Evolutionary conservation across 2,888 invertebrate species (phyloP), one percentile per base, ranked within the genome.

Genomic region (Drosophila ustulata): DNA sequence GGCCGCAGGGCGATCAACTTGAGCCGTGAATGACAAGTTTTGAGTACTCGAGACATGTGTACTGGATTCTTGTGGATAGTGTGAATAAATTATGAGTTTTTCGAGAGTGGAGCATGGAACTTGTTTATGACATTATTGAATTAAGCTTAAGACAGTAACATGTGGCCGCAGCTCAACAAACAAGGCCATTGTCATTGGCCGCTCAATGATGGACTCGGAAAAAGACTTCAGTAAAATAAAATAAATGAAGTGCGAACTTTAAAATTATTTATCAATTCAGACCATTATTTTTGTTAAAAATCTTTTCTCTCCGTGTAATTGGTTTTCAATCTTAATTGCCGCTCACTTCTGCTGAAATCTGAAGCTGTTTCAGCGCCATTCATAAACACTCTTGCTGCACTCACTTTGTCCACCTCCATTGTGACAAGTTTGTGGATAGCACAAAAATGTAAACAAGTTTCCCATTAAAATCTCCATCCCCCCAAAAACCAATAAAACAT

Each of bases 71-170:
- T 61, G 41, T 62, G 41, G 43, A 34, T 41, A 47, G 58, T 55
- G 49, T 68, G 65, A 46, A 69, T 74, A 69, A 65, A 69, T 78
- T 74, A 66, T 63, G 72, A 71, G 47, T 61, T 41, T 41, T 41
- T 13, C 18, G 39, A 18, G 39, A 41, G 39, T 6, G 39, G 39
- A 7, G 39, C 39, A 41, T 71, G 71, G 65, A 85, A 87, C 88
- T 89, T 82, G 89, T 87, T 81, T 84, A 79, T 66, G 56, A 64
- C 59, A 72, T 77, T 80, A 82, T 75, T 71, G 68, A 73, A 82
- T 82, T 82, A 80, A 70, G 61, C 70, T 62, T 39, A 49, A 74
- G 45, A 45, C 50, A 41, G 11, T 34, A 51, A 43, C 63, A 64
- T 66, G 65, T 45, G 47, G 49, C 59, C 32, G 41, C 25, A 26